phyloP scores from a whole-genome alignment of 53 echinoderm and acorn worm species.

The Pentamera pediparva region DNA sequence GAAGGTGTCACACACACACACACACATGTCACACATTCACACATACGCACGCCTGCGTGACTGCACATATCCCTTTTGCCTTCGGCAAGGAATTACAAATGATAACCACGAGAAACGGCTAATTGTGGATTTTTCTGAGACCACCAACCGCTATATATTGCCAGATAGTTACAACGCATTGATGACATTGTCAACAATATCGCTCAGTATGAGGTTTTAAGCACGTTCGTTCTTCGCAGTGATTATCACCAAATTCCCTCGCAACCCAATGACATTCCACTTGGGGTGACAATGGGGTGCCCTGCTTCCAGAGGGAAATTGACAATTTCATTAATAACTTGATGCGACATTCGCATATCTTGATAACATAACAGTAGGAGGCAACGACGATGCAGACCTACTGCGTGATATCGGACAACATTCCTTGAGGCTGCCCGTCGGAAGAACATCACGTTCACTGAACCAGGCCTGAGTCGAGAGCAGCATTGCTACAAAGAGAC shows the following conservation, averaged over 20 bases:
- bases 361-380: conserved; percentile 30
- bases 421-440: conserved; percentile 22
- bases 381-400: not conserved
- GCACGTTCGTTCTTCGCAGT: not conserved
- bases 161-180: not conserved
- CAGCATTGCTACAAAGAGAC: conserved; percentile 8
- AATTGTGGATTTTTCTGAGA: too few species aligned
- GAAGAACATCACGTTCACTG: conserved; percentile 34
- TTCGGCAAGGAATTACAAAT: too few species aligned
- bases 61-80: too few species aligned
- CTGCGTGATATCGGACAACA: not conserved
- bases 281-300: conserved; percentile 29
- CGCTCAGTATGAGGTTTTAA: not conserved
- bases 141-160: not conserved
- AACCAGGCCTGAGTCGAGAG: conserved; percentile 24
- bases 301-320: conserved; percentile 30
- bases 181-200: not conserved
- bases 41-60: too few species aligned
- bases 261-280: too few species aligned
- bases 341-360: conserved; percentile 27
- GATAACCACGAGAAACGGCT: too few species aligned
- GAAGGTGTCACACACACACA: too few species aligned
- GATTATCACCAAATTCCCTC: too few species aligned
- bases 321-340: conserved; percentile 28
- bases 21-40: too few species aligned